Evolutionary conservation across 2,797 vertebrate genomes (phyloP).

Genomic region (Gambelia wislizenii): DNA sequence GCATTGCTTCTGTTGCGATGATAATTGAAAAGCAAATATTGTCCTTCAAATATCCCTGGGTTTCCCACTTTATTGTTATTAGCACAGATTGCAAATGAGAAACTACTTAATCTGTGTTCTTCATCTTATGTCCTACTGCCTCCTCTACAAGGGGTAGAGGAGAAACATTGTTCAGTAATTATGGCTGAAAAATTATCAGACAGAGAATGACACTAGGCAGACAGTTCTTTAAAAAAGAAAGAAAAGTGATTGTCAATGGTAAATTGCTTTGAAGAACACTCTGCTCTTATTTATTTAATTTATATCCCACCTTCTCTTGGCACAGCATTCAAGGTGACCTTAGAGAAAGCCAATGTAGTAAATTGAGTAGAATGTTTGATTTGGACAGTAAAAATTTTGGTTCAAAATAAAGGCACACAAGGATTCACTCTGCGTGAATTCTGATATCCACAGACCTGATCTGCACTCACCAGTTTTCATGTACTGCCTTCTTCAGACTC

Average conservation of each 20-base stretch:
- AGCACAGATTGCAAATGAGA: constrained; percentile 7
- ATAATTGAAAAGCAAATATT: neutral
- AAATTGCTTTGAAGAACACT: neutral
- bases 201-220: neutral
- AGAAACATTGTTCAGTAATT: neutral
- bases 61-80: constrained; percentile 20
- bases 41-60: neutral
- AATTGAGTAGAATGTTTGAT: neutral
- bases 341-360: neutral
- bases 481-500: too few relatives aligned
- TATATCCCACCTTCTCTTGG: too few relatives aligned
- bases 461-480: too few relatives aligned
- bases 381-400: neutral
- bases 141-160: neutral
- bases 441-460: neutral
- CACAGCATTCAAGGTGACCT: too few relatives aligned
- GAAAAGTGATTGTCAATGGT: neutral
- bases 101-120: neutral
- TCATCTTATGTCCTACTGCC: neutral
- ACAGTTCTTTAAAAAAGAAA: neutral
- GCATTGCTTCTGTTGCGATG: constrained; percentile 7
- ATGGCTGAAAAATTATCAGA: neutral
- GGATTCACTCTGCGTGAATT: neutral
- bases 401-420: neutral
- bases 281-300: neutral